A percentile compares a stretch with the other conserved stretches of the same genome.
Conservation (phyloP, 2,888 invertebrate genomes). For the Microctonus brassicae region DNA sequence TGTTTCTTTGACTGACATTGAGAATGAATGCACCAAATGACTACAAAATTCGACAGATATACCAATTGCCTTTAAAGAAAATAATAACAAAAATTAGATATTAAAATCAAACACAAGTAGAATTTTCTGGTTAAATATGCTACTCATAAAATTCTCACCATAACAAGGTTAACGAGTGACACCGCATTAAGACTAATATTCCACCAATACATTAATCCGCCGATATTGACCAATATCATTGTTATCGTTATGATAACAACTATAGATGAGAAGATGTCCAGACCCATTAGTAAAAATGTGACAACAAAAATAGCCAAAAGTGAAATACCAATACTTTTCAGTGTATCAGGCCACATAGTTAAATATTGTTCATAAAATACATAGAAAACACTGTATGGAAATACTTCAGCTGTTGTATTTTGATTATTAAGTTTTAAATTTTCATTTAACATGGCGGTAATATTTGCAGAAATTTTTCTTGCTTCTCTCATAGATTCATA, state of each 20-base stretch:
- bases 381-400: constrained; percentile 95
- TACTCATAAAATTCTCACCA: constrained; percentile 73
- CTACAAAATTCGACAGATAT: constrained; percentile 99
- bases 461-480: constrained; percentile 83
- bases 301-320: constrained; percentile 94
- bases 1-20: constrained; percentile 80
- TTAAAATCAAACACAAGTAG: no score
- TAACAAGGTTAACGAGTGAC: constrained; percentile 95
- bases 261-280: constrained; percentile 91
- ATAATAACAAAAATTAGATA: constrained; percentile 19
- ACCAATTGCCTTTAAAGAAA: constrained; percentile 85
- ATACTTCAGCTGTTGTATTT: constrained; percentile 76
- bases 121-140: no score
- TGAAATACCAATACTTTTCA: constrained; percentile 89
- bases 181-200: constrained; percentile 95
- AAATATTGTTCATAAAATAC: constrained; percentile 99
- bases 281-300: constrained; percentile 91
- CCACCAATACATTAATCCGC: constrained; percentile 98
- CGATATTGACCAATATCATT: constrained; percentile 93
- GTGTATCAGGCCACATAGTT: constrained; percentile 93
- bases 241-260: constrained; percentile 91
- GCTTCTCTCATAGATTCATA: constrained; percentile 89
- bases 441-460: constrained; percentile 81
- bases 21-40: constrained; percentile 94
- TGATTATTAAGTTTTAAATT: constrained; percentile 72